Evolutionary conservation across 2,113 vertebrate genomes (phyloP), one percentile per base, ranked within the genome.

Genomic region (Microtus ochrogaster): DNA sequence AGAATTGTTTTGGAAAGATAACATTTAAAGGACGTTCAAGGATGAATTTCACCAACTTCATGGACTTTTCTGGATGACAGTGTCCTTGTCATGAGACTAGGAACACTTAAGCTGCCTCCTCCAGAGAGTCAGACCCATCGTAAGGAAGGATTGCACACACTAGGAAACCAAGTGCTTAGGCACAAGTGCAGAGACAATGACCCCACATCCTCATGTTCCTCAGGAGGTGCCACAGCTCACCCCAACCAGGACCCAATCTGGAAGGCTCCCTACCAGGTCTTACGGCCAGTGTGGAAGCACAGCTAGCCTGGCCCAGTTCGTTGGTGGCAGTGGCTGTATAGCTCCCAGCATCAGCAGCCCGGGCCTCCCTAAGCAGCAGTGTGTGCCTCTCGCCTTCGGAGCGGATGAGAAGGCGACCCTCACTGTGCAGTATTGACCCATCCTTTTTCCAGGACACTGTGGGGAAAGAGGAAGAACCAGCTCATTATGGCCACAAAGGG

Each of bases 351-450:
- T 99, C 99, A 3, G 97, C 98, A 0, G 96, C 97, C 97, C 98
- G 99, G 21, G 98, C 99, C 28, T 99, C 99, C 95, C 98, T 98
- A 77, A 99, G 99, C 91, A 99, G 98, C 97, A 99, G 97, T 4
- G 99, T 99, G 55, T 99, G 99, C 0, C 99, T 98, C 97, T 99
- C 99, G 0, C 99, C 99, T 94, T 99, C 99, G 0, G 99, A 99
- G 94, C 99, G 99, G 90, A 99, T 98, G 65, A 99, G 98, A 52
- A 98, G 98, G 36, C 98, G 98, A 10, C 98, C 90, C 58, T 98
- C 98, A 63, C 97, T 98, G 91, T 91, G 96, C 92, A 99, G 96
- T 3, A 96, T 78, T 1, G 95, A 96, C 66, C 98, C 99, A 89
- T 99, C 99, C 97, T 98, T 99, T 84, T 97, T 99, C 99, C 99